These are phyloP conservation scores for Xestoiulus laeticollis DNA, from an alignment of 2,888 invertebrate genomes.

Conservation along the genomic window DNA sequence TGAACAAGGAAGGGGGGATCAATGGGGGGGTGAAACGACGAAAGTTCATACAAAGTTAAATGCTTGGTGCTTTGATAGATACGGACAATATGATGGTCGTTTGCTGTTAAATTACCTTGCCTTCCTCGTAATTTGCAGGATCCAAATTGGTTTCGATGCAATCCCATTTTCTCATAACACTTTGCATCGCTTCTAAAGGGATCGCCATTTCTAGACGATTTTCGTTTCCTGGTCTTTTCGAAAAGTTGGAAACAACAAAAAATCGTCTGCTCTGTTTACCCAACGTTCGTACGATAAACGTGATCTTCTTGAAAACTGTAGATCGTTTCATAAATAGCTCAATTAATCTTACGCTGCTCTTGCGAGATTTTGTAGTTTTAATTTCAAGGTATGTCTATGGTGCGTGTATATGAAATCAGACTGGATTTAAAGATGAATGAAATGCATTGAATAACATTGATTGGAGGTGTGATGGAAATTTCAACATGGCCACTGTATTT, in stretches of 20 bases:
- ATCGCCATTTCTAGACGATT: neutral
- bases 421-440: neutral
- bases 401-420: neutral
- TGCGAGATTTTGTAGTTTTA: neutral
- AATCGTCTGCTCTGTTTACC: conserved; percentile 30
- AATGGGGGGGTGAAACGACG: neutral
- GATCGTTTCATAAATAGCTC: neutral
- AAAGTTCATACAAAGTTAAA: neutral
- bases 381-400: neutral
- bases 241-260: neutral
- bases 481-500: neutral
- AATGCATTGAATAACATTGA: neutral
- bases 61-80: neutral
- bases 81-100: neutral
- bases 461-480: neutral
- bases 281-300: neutral
- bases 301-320: neutral
- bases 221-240: neutral
- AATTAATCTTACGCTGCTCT: neutral
- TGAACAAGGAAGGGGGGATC: neutral
- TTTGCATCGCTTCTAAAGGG: neutral
- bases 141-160: neutral
- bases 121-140: neutral
- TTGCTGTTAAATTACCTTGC: neutral
- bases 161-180: conserved; percentile 24